Conservation (phyloP, 2,113 vertebrate species). For the Alligator mississippiensis region DNA sequence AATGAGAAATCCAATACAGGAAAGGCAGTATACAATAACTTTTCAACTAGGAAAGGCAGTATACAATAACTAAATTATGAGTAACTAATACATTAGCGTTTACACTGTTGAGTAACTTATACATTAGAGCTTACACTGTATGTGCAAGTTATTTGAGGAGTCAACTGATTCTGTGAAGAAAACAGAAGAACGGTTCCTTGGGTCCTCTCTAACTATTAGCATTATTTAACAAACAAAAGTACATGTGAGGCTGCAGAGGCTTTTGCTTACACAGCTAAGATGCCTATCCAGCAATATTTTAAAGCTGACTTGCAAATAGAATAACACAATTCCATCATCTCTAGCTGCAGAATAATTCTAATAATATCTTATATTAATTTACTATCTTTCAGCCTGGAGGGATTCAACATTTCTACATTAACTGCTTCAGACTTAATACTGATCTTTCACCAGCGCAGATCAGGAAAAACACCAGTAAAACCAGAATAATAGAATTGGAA, state of each 20-base stretch:
- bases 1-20: slow-evolving; percentile 38
- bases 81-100: slow-evolving; percentile 1
- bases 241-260: background rate
- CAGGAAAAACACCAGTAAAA: background rate
- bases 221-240: slow-evolving; percentile 35
- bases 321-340: background rate
- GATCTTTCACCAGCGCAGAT: background rate
- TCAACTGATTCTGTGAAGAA: background rate
- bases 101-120: background rate
- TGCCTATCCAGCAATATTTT: background rate
- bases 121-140: background rate
- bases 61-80: slow-evolving; percentile 54
- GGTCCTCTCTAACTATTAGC: background rate
- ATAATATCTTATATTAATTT: background rate
- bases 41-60: slow-evolving; percentile 42
- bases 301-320: slow-evolving; percentile 1
- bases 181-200: background rate
- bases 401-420: background rate
- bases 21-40: slow-evolving; percentile 31
- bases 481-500: background rate
- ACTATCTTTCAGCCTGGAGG: background rate
- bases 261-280: slow-evolving; percentile 8
- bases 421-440: background rate
- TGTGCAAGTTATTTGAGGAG: background rate
- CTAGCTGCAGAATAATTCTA: background rate